phyloP scores from a whole-genome alignment of 2,797 vertebrate species.

The Sparus aurata region DNA sequence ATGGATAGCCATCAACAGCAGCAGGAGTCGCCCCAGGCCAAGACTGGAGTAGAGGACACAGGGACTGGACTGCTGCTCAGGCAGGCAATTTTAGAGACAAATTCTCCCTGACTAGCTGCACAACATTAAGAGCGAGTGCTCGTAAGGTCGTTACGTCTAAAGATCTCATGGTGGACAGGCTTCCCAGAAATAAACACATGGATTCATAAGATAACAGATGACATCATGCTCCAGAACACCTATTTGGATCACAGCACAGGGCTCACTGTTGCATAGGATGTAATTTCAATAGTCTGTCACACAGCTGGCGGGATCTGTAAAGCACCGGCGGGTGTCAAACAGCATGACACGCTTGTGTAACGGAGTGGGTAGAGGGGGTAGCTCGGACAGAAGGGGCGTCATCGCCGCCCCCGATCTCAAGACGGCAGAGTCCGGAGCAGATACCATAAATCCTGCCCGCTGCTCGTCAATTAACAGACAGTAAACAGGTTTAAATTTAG shows the following conservation, averaged over 20 bases:
- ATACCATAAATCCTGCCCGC: conserved; percentile 49
- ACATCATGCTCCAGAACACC: conserved; percentile 33
- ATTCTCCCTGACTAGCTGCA: conserved; percentile 57
- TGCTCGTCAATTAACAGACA: conserved; percentile 68
- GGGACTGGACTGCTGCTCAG: conserved; percentile 70
- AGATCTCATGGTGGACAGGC: conserved; percentile 55
- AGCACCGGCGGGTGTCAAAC: conserved; percentile 46
- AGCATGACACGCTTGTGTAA: conserved; percentile 63
- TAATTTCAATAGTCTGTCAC: conserved; percentile 58
- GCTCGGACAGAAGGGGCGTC: conserved; percentile 42
- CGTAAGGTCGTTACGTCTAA: conserved; percentile 47
- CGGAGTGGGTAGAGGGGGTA: conserved; percentile 27
- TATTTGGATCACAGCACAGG: conserved; percentile 46
- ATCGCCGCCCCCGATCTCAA: conserved; percentile 16
- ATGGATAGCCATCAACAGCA: conserved; percentile 83
- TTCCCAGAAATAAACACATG: conserved; percentile 44
- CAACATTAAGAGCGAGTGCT: conserved; percentile 45
- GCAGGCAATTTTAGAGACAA: conserved; percentile 71
- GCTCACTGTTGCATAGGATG: conserved; percentile 39
- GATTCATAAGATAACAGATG: conserved; percentile 60
- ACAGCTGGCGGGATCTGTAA: conserved; percentile 54
- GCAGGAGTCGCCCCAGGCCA: conserved; percentile 80
- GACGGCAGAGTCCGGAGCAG: conserved; percentile 42
- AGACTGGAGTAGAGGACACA: conserved; percentile 72
- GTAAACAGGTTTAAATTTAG: conserved; percentile 75